Evolutionary conservation across 2,888 invertebrate genomes (phyloP).

Genomic region (Callyntrura sp.): DNA sequence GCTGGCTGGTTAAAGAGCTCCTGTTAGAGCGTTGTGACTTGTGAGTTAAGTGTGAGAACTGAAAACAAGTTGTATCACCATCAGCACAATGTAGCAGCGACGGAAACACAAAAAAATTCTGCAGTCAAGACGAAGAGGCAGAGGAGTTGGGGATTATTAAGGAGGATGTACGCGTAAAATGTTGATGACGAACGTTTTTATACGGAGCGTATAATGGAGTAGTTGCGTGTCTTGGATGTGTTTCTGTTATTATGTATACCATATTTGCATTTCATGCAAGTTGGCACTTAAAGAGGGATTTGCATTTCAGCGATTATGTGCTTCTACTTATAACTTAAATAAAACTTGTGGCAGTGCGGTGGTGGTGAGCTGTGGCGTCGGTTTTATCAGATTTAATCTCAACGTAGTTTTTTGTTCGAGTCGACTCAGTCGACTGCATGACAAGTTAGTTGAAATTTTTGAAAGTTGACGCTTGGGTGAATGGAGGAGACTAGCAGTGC

Average conservation of each 20-base stretch:
- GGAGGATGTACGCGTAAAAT: constrained; percentile 32
- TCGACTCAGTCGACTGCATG: too few species aligned
- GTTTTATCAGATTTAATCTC: not conserved
- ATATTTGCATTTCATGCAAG: constrained; percentile 42
- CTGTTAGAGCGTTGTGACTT: not conserved
- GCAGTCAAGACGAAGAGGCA: constrained; percentile 3
- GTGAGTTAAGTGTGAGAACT: not conserved
- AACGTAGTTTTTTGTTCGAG: not conserved
- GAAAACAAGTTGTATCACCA: not conserved
- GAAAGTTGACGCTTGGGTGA: constrained; percentile 25
- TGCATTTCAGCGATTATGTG: constrained; percentile 15
- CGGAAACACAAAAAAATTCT: too few species aligned
- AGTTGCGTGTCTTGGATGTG: constrained; percentile 24
- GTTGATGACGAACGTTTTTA: constrained; percentile 9
- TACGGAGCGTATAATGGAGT: constrained; percentile 22
- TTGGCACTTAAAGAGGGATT: constrained; percentile 1
- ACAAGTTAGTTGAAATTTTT: too few species aligned
- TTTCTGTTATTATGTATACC: too few species aligned
- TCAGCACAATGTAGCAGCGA: not conserved
- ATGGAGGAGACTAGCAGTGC: not conserved
- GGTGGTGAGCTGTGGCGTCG: not conserved
- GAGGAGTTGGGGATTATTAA: too few species aligned
- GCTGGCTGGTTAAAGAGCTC: constrained; percentile 8
- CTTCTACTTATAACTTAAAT: too few species aligned
- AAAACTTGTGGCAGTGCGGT: not conserved